Conservation (phyloP, 2,113 vertebrate species). For the Saguinus midas region DNA sequence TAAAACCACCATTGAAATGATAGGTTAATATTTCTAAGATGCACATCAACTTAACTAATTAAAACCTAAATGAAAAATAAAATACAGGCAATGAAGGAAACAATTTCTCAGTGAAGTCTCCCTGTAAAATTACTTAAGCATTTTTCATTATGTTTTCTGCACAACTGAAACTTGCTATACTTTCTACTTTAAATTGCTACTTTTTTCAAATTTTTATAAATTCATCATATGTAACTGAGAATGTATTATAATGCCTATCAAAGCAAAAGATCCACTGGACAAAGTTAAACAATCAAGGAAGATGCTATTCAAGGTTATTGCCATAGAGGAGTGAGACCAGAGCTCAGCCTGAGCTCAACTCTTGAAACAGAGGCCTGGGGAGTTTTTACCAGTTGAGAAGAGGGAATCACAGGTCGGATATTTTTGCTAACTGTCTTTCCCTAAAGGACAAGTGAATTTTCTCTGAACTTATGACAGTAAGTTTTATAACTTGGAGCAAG, state of each 20-base stretch:
- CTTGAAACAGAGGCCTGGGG: neutral
- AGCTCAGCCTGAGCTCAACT: neutral
- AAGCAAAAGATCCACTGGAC: neutral
- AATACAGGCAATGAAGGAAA: neutral
- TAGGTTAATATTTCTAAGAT: neutral
- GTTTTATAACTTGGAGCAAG: neutral
- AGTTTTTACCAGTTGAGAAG: neutral
- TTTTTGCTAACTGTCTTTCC: neutral
- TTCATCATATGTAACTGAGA: neutral
- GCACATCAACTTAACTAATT: neutral
- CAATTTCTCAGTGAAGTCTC: neutral
- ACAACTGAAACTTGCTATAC: neutral
- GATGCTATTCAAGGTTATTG: neutral
- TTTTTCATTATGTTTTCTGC: neutral
- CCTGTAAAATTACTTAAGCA: neutral
- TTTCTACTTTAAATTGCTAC: neutral
- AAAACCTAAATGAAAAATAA: conserved; percentile 12
- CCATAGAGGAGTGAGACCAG: neutral
- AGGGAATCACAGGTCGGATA: neutral
- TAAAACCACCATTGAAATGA: neutral
- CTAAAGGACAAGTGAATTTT: neutral
- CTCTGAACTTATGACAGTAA: neutral
- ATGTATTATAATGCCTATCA: neutral
- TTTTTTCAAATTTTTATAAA: neutral
- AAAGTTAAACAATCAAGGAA: neutral